Evolutionary conservation across 2,113 vertebrate genomes (phyloP).

Genomic region (Bungarus multicinctus): DNA sequence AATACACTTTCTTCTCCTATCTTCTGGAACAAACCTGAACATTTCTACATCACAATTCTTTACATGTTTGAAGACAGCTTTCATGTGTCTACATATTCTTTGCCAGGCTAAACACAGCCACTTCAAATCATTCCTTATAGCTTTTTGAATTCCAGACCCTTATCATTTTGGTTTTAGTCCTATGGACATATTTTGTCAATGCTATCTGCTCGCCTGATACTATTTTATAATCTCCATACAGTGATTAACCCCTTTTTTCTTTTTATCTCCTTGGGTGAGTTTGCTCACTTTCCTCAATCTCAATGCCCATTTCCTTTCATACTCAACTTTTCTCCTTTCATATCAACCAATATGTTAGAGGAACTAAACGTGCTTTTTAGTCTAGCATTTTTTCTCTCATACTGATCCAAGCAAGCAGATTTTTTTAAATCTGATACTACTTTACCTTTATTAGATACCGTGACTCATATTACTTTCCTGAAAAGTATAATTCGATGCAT

Average conservation of each 20-base stretch:
- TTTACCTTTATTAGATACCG: background rate
- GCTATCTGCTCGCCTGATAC: background rate
- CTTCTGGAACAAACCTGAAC: background rate
- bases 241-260: background rate
- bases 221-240: background rate
- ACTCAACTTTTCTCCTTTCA: background rate
- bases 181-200: background rate
- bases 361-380: background rate
- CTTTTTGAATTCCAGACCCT: background rate
- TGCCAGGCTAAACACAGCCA: background rate
- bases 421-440: background rate
- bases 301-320: background rate
- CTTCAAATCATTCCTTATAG: background rate
- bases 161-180: background rate
- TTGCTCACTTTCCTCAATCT: background rate
- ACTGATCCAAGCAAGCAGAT: background rate
- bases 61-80: background rate
- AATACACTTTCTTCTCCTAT: background rate
- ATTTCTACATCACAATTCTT: background rate
- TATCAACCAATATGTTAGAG: background rate
- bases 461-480: background rate
- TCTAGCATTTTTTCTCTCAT: background rate
- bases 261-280: background rate
- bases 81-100: background rate
- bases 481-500: background rate